phyloP scores from a whole-genome alignment of 2,888 invertebrate species.

The Cheilosia vernalis region DNA sequence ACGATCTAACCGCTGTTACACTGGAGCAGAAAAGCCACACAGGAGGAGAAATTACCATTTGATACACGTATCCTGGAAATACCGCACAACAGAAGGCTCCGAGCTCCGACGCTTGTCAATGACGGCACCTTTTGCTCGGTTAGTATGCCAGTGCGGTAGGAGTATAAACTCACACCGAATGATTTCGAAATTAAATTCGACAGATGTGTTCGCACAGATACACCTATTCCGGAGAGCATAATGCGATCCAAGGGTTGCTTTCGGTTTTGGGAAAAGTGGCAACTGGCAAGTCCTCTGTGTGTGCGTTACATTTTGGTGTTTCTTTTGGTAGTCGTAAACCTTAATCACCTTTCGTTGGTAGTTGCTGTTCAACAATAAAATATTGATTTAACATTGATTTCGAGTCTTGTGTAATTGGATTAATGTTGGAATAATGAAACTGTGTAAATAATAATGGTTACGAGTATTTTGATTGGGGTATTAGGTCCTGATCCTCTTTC shows the following conservation, averaged over 20 bases:
- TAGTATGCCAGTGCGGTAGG: conserved; percentile 12
- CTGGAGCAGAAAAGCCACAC: conserved; percentile 15
- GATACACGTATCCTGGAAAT: conserved; percentile 38
- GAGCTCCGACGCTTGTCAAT: conserved; percentile 1
- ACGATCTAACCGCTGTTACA: conserved; percentile 12
- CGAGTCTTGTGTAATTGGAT: conserved; percentile 40
- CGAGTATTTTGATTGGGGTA: conserved; percentile 13
- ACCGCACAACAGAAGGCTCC: conserved; percentile 8
- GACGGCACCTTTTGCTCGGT: not conserved
- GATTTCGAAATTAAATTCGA: conserved; percentile 19
- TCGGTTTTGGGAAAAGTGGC: not conserved
- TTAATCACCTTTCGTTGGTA: not conserved
- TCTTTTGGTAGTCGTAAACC: conserved; percentile 1
- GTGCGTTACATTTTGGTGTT: not conserved
- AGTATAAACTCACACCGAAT: not conserved
- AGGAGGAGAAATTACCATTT: conserved; percentile 50
- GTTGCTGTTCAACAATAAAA: conserved; percentile 23
- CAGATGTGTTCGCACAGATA: conserved; percentile 10
- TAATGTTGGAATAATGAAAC: conserved; percentile 29
- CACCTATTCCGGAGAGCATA: not conserved
- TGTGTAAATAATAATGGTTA: conserved; percentile 13
- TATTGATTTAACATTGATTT: conserved; percentile 53
- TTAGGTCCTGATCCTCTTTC: not conserved
- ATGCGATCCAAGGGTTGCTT: not conserved
- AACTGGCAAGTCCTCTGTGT: not conserved